Evolutionary conservation across 2,888 invertebrate genomes (phyloP).

Genomic region (Diadegma fenestrale): DNA sequence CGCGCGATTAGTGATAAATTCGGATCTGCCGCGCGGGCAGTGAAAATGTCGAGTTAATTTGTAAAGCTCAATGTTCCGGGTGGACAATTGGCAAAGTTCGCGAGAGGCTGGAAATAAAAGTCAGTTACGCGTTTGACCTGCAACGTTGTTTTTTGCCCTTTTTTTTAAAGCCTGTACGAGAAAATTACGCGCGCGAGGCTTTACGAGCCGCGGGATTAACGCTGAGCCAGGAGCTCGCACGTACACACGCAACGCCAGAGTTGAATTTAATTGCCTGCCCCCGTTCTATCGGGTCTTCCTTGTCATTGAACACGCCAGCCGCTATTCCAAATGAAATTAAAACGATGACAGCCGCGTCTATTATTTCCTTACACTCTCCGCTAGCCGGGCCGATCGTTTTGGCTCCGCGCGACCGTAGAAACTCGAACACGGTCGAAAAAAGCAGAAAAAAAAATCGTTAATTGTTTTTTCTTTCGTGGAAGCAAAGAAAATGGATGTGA

Average conservation of each 20-base stretch:
- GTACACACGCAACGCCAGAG: constrained; percentile 56
- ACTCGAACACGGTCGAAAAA: too few species aligned
- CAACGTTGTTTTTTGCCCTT: background rate
- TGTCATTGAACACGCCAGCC: constrained; percentile 32
- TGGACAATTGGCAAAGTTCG: constrained; percentile 50
- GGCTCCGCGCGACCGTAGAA: background rate
- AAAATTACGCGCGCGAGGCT: constrained; percentile 38
- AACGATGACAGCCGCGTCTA: constrained; percentile 68
- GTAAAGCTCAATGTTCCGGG: constrained; percentile 16
- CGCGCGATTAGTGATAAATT: background rate
- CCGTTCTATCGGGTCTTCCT: constrained; percentile 10
- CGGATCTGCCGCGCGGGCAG: background rate
- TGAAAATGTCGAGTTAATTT: constrained; percentile 15
- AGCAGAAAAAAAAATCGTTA: too few species aligned
- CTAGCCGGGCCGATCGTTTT: too few species aligned
- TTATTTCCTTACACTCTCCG: constrained; percentile 66
- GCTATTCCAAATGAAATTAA: constrained; percentile 73
- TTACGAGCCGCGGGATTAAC: constrained; percentile 63
- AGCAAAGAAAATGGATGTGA: background rate
- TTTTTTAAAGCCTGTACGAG: background rate
- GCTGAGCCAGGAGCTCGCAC: constrained; percentile 57
- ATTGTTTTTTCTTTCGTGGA: background rate
- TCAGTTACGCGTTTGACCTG: background rate
- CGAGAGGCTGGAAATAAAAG: constrained; percentile 33
- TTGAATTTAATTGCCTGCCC: constrained; percentile 57